Evolutionary conservation across 2,113 vertebrate genomes (phyloP).

Genomic region (Sclerurus mexicanus): DNA sequence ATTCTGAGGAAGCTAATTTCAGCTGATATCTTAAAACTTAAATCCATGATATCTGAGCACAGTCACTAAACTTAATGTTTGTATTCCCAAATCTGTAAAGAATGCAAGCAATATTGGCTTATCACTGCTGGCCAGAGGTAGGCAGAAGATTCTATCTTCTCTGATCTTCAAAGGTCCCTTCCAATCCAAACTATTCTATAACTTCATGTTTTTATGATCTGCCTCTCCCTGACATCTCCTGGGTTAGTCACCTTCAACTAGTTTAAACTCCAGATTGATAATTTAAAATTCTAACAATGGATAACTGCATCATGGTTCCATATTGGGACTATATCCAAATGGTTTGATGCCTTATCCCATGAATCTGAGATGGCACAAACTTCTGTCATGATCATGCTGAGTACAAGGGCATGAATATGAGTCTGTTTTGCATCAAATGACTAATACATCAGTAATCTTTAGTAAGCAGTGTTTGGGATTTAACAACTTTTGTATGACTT

Average conservation of each 20-base stretch:
- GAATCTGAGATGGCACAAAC: neutral
- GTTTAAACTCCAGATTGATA: neutral
- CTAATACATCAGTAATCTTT: neutral
- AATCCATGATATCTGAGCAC: neutral
- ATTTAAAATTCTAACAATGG: neutral
- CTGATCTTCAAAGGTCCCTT: neutral
- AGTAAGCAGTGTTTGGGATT: neutral
- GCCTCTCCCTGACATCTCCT: neutral
- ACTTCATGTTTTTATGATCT: neutral
- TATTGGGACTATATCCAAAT: neutral
- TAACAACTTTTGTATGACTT: neutral
- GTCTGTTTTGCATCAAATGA: neutral
- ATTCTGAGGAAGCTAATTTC: neutral
- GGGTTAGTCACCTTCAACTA: neutral
- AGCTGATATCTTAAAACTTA: neutral
- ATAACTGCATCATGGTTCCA: neutral
- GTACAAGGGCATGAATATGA: accelerated
- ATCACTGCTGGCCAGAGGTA: neutral
- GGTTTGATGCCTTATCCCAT: neutral
- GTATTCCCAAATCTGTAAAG: neutral
- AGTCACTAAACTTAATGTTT: neutral
- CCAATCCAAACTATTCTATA: neutral
- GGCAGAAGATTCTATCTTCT: neutral
- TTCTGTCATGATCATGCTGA: neutral
- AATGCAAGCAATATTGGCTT: neutral